phyloP scores from a whole-genome alignment of 37 sponge, comb jelly and placozoan species.

The Corticium candelabrum region DNA sequence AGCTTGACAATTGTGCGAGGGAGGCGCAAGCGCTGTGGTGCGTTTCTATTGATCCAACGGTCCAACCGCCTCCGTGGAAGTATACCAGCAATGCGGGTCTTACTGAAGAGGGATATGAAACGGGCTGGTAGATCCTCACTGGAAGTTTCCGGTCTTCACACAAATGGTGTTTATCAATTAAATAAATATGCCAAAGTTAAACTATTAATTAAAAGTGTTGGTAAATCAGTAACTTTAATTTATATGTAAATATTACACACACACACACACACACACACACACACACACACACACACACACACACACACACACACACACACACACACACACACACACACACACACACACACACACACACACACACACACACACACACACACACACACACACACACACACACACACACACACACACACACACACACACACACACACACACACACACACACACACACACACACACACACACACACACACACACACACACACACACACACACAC shows the following conservation, averaged over 20 bases:
- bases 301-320: constrained; percentile 7
- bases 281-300: constrained; percentile 5
- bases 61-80: background rate
- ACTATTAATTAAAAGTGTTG: no score
- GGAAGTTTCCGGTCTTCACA: no score
- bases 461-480: constrained; percentile 25
- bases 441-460: background rate
- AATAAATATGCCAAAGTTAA: no score
- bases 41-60: no score
- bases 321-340: background rate
- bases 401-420: background rate
- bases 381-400: background rate
- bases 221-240: no score
- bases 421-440: background rate
- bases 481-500: constrained; percentile 17
- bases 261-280: constrained; percentile 13
- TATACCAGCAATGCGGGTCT: background rate
- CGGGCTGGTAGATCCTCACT: no score
- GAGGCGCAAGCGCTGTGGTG: background rate
- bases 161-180: no score
- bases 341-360: no score
- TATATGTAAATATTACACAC: constrained; percentile 5
- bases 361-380: background rate
- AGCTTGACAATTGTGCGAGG: background rate
- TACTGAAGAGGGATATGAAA: no score